Percentiles rank a stretch among this genome's conserved stretches.
These are phyloP conservation scores for Alitta virens DNA, from an alignment of 2,888 invertebrate genomes.

Conservation along the genomic window DNA sequence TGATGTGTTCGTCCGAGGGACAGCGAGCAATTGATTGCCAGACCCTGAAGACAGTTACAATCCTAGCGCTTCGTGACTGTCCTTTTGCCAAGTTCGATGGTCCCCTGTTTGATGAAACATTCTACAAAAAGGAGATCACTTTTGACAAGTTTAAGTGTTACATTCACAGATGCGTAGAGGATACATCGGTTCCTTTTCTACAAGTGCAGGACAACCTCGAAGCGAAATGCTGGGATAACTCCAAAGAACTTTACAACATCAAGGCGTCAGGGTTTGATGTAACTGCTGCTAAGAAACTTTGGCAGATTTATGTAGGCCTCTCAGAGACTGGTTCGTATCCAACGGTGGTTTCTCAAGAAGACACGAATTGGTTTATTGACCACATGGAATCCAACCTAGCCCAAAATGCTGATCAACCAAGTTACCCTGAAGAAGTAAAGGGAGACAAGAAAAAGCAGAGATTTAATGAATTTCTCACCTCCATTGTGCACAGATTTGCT, in stretches of 20 bases:
- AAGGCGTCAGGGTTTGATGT: conserved; percentile 1
- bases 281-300: conserved; percentile 14
- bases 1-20: no score
- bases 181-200: neutral
- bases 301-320: conserved; percentile 28
- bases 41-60: no score
- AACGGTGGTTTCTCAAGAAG: conserved; percentile 17
- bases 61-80: no score
- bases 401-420: no score
- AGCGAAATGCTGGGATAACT: conserved; percentile 1
- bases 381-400: conserved; percentile 14
- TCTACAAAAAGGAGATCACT: neutral
- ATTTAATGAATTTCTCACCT: neutral
- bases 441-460: neutral
- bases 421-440: no score
- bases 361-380: conserved; percentile 22
- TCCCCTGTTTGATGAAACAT: neutral
- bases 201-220: neutral
- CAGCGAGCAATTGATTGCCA: no score
- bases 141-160: conserved; percentile 4
- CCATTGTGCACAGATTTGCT: neutral
- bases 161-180: neutral
- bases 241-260: conserved; percentile 1
- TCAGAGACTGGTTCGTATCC: conserved; percentile 24
- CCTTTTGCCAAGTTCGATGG: no score